Conservation (phyloP, 2,797 vertebrate species). For the Pteropus rufus region DNA sequence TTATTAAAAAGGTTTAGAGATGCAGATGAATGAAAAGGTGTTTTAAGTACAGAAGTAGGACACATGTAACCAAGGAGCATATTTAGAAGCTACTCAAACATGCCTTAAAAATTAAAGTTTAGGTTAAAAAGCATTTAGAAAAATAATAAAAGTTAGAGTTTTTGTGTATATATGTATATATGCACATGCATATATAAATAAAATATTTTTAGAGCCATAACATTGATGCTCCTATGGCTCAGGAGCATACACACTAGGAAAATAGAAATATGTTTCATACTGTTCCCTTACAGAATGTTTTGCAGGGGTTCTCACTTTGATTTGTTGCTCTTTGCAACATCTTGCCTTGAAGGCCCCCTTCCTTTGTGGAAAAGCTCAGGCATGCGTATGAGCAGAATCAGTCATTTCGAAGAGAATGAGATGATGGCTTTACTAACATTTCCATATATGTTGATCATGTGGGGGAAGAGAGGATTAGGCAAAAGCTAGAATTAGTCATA, state of each 20-base stretch:
- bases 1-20: neutral
- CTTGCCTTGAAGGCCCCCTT: neutral
- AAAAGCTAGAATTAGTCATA: constrained; percentile 56
- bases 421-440: neutral
- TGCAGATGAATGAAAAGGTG: neutral
- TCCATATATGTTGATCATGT: constrained; percentile 5
- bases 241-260: neutral
- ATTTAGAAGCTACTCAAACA: neutral
- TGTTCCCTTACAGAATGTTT: neutral
- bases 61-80: neutral
- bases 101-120: constrained; percentile 7
- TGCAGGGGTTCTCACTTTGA: neutral
- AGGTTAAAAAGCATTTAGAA: neutral
- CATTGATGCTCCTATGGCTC: neutral
- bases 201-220: neutral
- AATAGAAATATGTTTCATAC: neutral
- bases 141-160: neutral
- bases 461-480: neutral
- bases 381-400: neutral
- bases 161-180: neutral
- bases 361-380: neutral
- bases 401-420: neutral
- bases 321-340: neutral
- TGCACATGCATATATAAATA: neutral
- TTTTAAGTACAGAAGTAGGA: neutral